phyloP scores from a whole-genome alignment of 2,113 vertebrate species.

The Columba janthina region DNA sequence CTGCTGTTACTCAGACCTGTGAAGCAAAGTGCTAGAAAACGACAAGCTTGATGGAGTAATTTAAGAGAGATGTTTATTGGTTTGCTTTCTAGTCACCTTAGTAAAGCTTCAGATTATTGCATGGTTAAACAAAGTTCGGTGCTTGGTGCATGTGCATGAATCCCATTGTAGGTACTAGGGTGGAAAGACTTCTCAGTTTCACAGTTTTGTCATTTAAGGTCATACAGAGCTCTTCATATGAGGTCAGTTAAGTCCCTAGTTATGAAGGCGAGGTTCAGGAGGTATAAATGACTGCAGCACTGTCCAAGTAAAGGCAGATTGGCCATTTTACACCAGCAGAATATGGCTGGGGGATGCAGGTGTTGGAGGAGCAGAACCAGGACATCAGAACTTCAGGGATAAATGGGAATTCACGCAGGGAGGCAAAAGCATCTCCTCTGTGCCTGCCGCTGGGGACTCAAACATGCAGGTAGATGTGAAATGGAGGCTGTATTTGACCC shows the following conservation, averaged over 20 bases:
- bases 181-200: not conserved
- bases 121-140: not conserved
- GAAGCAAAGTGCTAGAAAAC: slow-evolving; percentile 1
- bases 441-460: not conserved
- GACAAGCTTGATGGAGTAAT: not conserved
- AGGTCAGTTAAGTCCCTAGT: not conserved
- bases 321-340: not conserved
- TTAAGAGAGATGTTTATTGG: not conserved
- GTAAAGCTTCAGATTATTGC: not conserved
- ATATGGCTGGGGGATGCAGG: not conserved
- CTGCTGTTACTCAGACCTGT: not conserved
- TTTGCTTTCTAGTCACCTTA: slow-evolving; percentile 28
- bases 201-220: not conserved
- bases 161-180: not conserved
- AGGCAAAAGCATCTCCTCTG: not conserved
- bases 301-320: not conserved
- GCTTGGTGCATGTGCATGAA: not conserved
- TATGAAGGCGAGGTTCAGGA: not conserved
- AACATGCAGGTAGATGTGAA: not conserved
- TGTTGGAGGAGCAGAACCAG: not conserved
- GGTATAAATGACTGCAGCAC: not conserved
- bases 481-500: not conserved
- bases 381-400: not conserved
- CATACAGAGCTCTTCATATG: not conserved
- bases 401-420: not conserved